Conservation (phyloP, 2,113 vertebrate genomes). For the Laticauda colubrina region DNA sequence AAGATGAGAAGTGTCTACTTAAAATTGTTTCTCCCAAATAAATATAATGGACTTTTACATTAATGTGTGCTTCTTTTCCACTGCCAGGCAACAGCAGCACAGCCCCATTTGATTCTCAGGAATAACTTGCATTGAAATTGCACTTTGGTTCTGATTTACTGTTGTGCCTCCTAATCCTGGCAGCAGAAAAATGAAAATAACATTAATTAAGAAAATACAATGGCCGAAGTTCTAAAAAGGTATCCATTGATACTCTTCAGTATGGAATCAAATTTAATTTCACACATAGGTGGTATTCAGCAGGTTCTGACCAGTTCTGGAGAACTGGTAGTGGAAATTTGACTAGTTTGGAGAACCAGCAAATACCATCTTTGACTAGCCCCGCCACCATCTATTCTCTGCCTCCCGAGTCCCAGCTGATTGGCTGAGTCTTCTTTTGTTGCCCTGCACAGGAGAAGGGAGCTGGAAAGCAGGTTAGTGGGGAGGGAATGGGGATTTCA, state of each 20-base stretch:
- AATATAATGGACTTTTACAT: not conserved
- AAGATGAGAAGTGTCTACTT: not conserved
- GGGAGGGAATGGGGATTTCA: too few relatives aligned
- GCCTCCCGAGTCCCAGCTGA: too few relatives aligned
- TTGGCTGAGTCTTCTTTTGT: too few relatives aligned
- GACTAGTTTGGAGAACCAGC: too few relatives aligned
- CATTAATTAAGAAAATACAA: not conserved
- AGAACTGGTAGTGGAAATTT: too few relatives aligned
- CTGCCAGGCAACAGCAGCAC: not conserved
- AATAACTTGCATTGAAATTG: not conserved
- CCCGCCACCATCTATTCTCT: too few relatives aligned
- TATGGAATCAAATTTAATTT: not conserved
- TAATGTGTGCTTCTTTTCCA: not conserved
- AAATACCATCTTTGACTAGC: too few relatives aligned
- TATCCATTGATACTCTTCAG: not conserved
- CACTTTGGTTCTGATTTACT: rapidly evolving
- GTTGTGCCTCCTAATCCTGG: rapidly evolving
- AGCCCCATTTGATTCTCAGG: not conserved
- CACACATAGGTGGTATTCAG: not conserved
- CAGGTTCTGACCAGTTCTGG: too few relatives aligned
- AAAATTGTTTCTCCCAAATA: not conserved
- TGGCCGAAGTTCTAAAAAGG: not conserved
- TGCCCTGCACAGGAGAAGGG: too few relatives aligned
- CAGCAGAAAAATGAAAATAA: not conserved
- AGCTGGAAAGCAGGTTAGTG: too few relatives aligned